Conservation (phyloP, 2,888 invertebrate genomes). For the Pteria penguin region DNA sequence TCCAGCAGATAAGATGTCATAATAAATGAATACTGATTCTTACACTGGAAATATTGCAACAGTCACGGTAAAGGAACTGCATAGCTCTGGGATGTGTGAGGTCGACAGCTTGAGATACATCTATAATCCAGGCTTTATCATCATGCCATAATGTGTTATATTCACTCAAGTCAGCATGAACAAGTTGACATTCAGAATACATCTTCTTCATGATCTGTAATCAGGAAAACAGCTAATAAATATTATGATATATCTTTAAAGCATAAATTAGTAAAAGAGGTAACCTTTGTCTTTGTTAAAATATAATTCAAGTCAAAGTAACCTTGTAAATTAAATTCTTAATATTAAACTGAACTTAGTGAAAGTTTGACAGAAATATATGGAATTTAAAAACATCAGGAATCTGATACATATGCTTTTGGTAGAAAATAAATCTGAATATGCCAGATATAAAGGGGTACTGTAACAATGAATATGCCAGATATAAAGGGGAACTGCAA, state of each 20-base stretch:
- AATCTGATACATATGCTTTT: no score
- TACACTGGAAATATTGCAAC: constrained; percentile 81
- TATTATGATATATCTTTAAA: not conserved
- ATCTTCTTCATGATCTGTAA: constrained; percentile 82
- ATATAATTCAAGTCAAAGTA: no score
- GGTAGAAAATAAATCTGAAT: no score
- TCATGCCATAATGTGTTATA: constrained; percentile 84
- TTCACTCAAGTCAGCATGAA: constrained; percentile 84
- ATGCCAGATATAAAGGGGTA: no score
- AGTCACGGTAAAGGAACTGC: constrained; percentile 83
- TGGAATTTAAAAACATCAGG: no score
- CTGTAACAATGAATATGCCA: no score
- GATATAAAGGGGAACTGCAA: no score
- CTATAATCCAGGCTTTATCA: constrained; percentile 82
- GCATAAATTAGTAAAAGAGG: no score
- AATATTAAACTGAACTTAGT: not conserved
- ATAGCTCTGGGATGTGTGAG: constrained; percentile 82
- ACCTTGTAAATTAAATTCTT: not conserved
- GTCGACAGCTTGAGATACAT: constrained; percentile 84
- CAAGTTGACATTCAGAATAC: constrained; percentile 82
- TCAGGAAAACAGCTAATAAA: not conserved
- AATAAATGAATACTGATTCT: no score
- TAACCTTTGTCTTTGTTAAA: no score
- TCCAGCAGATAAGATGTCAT: no score
- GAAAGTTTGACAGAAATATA: no score